phyloP scores from a whole-genome alignment of 2,113 vertebrate species.

The Sinocyclocheilus grahami region DNA sequence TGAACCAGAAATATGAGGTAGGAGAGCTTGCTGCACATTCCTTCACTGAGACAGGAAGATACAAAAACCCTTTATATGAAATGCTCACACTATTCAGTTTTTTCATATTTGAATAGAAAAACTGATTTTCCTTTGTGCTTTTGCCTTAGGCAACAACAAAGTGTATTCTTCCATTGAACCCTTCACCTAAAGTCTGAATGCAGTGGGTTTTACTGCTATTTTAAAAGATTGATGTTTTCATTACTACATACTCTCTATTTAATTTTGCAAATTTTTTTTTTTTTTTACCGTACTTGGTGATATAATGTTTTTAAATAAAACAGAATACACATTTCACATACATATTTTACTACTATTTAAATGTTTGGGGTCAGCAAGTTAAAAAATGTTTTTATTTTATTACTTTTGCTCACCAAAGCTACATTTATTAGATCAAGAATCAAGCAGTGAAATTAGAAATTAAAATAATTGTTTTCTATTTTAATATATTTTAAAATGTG shows the following conservation, averaged over 20 bases:
- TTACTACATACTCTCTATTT: neutral
- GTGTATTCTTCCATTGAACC: neutral
- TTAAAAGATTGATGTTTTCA: neutral
- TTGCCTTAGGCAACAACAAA: neutral
- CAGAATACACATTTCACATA: too few species aligned
- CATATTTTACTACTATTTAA: too few species aligned
- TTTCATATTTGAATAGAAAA: neutral
- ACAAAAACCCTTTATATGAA: neutral
- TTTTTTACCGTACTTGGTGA: too few species aligned
- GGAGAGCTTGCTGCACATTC: conserved; percentile 79
- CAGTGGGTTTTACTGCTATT: neutral
- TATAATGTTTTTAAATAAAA: too few species aligned
- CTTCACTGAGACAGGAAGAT: conserved; percentile 67
- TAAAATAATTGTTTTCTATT: too few species aligned
- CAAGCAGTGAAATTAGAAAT: too few species aligned
- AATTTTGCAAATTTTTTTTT: neutral
- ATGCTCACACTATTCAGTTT: neutral
- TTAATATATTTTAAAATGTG: too few species aligned
- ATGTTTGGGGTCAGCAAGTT: too few species aligned
- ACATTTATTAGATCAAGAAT: too few species aligned
- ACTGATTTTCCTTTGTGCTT: neutral
- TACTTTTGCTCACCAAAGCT: too few species aligned
- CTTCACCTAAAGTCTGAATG: neutral
- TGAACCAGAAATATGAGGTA: conserved; percentile 85
- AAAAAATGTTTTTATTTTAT: too few species aligned